Evolutionary conservation across 2,113 vertebrate species (phyloP), one percentile per base, ranked within the genome.

Genomic region (Callipepla squamata): DNA sequence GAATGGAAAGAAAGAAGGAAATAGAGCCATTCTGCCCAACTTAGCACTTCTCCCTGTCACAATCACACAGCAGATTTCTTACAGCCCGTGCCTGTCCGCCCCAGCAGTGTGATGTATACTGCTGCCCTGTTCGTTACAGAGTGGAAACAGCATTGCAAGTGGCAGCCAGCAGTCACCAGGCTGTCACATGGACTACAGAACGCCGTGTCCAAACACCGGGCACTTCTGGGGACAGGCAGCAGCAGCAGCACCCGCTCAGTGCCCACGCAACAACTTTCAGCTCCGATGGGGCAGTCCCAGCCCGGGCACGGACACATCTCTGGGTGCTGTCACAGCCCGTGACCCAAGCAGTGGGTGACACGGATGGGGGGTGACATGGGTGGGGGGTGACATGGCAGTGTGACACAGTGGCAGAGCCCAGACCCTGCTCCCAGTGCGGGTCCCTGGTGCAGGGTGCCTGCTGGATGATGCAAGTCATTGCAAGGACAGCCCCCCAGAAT

Each of bases 131-230:
- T 19, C 65, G 1, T 6, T 4, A 5, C 42, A 3, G 42, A 13
- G 48, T 2, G 30, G 72, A 34, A 42, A 21, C 13, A 26, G 8
- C 13, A 32, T 32, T 53, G 51, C 58, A 23, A 15, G 20, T 15
- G 26, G 13, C 87, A 75, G 16, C 6, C 32, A 32, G 14, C 23
- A 40, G 61, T 18, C 61, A 30, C 47, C 5, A 16, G 34, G 50
- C 0, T 48, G 48, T 42, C 59, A 18, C 81, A 7, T 1, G 1
- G 62, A 36, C 61, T 50, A 32, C 3, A 21, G 57, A 66, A 23
- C 1, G 7, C 30, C 4, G 0, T 3, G 58, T 15, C 70, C 65
- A 7, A 70, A 5, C 30, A 1, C 14, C 0, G 2, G 19, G 22
- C 19, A 23, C 25, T 14, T n/a, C 67, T 2, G 20, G 2, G 44